Evolutionary conservation across 2,888 invertebrate species (phyloP).

Genomic region (Fragum fragum): DNA sequence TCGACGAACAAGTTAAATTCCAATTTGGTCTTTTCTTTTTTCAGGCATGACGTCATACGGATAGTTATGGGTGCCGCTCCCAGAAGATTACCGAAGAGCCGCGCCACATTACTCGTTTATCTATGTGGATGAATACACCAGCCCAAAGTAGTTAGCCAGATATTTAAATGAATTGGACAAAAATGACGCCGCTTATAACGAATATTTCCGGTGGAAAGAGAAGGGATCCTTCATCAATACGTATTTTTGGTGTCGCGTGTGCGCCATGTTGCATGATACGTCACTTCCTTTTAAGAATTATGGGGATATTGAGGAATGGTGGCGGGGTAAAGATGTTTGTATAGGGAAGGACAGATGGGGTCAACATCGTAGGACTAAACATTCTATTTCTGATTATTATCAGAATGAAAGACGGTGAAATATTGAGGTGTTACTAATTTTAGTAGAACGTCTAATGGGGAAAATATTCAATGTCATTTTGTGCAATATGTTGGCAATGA

Average conservation of each 20-base stretch:
- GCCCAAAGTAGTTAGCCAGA: slow-evolving; percentile 94
- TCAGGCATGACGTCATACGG: slow-evolving; percentile 94
- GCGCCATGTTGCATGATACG: slow-evolving; percentile 88
- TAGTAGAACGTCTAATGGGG: no score
- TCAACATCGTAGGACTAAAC: slow-evolving; percentile 49
- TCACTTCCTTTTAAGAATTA: slow-evolving; percentile 87
- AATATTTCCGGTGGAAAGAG: slow-evolving; percentile 97
- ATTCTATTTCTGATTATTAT: slow-evolving; percentile 63
- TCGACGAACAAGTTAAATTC: no score
- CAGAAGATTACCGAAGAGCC: slow-evolving; percentile 95
- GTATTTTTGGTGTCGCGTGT: slow-evolving; percentile 96
- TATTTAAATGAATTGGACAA: slow-evolving; percentile 94
- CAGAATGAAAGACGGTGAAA: background rate
- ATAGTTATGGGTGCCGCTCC: slow-evolving; percentile 98
- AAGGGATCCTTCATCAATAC: slow-evolving; percentile 99
- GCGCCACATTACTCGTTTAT: slow-evolving; percentile 98
- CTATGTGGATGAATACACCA: slow-evolving; percentile 97
- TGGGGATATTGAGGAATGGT: slow-evolving; percentile 96
- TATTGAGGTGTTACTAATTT: no score
- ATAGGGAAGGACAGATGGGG: slow-evolving; percentile 78
- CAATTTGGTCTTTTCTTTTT: background rate
- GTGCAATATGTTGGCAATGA: no score
- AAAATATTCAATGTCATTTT: no score
- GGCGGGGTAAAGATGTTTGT: slow-evolving; percentile 89
- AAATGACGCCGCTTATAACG: slow-evolving; percentile 96